Evolutionary conservation across 2,888 invertebrate species (phyloP), one percentile per base, ranked within the genome.

Genomic region (Meiosimyza decipiens): DNA sequence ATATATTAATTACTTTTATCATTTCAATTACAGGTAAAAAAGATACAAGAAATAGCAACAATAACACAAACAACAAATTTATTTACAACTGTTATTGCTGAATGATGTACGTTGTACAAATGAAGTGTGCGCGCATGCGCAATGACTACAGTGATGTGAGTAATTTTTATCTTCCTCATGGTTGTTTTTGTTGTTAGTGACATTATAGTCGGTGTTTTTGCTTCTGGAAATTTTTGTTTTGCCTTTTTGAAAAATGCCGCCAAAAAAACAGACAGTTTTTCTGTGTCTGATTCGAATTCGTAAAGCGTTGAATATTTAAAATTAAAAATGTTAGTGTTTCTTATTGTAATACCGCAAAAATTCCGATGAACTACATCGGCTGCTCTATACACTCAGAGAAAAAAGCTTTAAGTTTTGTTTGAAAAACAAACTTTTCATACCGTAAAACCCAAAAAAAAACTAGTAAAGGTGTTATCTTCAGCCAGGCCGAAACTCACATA

Each of bases 241-340:
- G 50, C 1, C 55, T 52, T 64, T 72, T 72, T 73, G 70, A 73
- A 40, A 57, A 57, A 13, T 60, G 66, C 73, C 73, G 73, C 65
- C 71, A 57, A 49, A 60, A 70, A 52, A 47, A 55, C 28, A 33
- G 18, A 47, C 49, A 57, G 18, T 55, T 28, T n/a, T 52, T 1
- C 12, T 16, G 33, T 57, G 51, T 33, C 51, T 69, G 50, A 63
- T 70, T 70, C 47, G 54, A 62, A 70, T 70, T 63, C 63, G 62
- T 54, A 54, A 70, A 40, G 63, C 60, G 69, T 62, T 52, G 54
- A 54, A 33, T 66, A 54, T 55, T 54, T 66, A 51, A 69, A 60
- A 50, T 22, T 59, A 59, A 16, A 16, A 18, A 11, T 40, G 40
- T 40, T 40, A 54, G 15, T 47, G 50, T 60, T 52, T 16, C 40